Base-by-base conservation (phyloP, 1,140 invertebrate species). In the Drosophila melanica region DNA sequence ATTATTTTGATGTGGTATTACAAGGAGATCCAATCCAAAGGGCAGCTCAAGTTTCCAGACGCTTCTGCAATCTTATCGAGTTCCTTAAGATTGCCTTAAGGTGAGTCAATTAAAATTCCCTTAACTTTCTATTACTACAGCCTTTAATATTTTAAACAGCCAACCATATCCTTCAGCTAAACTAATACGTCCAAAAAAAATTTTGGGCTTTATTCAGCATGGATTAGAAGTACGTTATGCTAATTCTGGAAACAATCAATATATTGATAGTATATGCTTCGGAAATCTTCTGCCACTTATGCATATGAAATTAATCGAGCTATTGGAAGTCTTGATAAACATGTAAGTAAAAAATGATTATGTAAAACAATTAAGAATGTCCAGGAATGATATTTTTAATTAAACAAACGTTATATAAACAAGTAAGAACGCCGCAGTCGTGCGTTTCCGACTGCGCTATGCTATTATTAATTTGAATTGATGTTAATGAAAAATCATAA, bases 261-360 rank as follows among this genome's bases (percentile, higher is more conserved):
- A 18, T 44, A 54, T 81, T 30, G 68, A 77, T 50, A 16, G 59
- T 41, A n/a, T 48, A 20, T 81, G 63, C 35, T 48, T 67, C 27
- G 37, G 23, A 14, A 44, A 51, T 8, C 53, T 63, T 41, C 18
- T 80, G 39, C 73, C 78, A 7, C 30, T 54, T 12, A 77, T 81
- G 27, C 20, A 73, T 12, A 33, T 30, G 0, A 77, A 81, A 27
- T 55, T 81, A 20, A 20, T 81, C 11, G 78, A 81, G 3, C 57
- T 81, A 23, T n/a, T 81, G 44, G 72, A 81, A 73, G 55, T 64
- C 2, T 30, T 81, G 2, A 67, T 81, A 8, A 35, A 73, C 5
- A 47, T 68, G 78, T 81, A 77, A 81, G 78, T 77, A 18, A 59
- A 0, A 5, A 23, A 23, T 23, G 20, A 23, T 23, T 3, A 23